Base-by-base conservation (phyloP, 2,113 vertebrate genomes). In the Cheilinus undulatus region DNA sequence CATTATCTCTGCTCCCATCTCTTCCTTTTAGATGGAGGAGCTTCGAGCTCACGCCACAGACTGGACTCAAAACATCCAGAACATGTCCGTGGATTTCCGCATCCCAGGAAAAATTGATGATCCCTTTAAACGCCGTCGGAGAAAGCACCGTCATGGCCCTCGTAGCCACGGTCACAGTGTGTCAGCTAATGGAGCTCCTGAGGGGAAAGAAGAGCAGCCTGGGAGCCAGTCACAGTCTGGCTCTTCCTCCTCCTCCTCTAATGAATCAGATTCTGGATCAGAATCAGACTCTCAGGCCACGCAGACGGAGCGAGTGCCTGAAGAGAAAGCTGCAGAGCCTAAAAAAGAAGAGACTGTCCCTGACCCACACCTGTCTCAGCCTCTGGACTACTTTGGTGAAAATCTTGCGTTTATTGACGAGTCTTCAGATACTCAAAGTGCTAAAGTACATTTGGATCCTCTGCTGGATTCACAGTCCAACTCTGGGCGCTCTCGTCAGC, bases 401-500 rank as follows among this genome's bases (percentile, higher is more conserved):
- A 96, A 97, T 57, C 89, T 97, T 26, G 95, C 95, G 0, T 97
- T 94, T 75, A 97, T 97, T 12, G 96, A 97, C 0, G 96, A 96
- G 88, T 96, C 96, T 3, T 97, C 96, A 0, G 96, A 96, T 60
- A 89, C 94, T 12, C 93, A 95, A 84, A 97, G 96, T 11, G 93
- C 76, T 34, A 94, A 90, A 78, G 61, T 94, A 19, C 91, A 90
- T 62, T 38, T 88, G 38, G 92, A 93, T 69, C 85, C 91, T 15
- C 82, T 90, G 7, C 27, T 90, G 58, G 87, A 92, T 57, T 36
- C 63, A 1, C 59, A 82, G 15, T 14, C 86, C 17, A 80, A 74
- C 17, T 36, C 52, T 14, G 27, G 12, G 17, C 45, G 52, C 5
- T 65, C 69, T 26, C 89, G 77, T 3, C 83, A 68, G 15, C 73